Evolutionary conservation across 2,797 vertebrate genomes (phyloP), one percentile per base, ranked within the genome.

Genomic region (Sphenopsis melanotis): DNA sequence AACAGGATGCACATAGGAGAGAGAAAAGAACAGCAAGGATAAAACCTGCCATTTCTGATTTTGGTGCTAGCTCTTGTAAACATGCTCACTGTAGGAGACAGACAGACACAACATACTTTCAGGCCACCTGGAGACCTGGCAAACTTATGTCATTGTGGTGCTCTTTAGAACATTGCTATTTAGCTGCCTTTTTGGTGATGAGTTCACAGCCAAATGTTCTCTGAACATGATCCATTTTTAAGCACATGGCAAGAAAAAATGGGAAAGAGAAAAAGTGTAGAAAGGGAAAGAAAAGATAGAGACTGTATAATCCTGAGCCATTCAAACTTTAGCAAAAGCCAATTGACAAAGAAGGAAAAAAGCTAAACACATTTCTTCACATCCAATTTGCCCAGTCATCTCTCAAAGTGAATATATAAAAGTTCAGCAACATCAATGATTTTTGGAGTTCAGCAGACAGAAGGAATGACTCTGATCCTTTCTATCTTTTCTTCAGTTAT

Each of bases 71-170:
- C 87, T 95, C 91, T 87, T 80, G 77, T 86, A 95, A 93, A 95
- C 75, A 95, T 49, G 53, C 41, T 93, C n/a, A 52, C 65, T 90
- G 63, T 92, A 89, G 37, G 83, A 96, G 90, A 95, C 82, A 96
- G 92, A 71, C 79, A 96, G 96, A 95, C 95, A 92, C 86, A 96
- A 95, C 96, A 96, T 90, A 95, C 86, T 93, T 91, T 60, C 77
- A 82, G 78, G 92, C 94, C 96, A 96, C 90, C 95, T 96, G 95
- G 93, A 95, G 92, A 96, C 83, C 93, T 90, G 86, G 83, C 92
- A 95, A 93, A 77, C 83, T 94, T 93, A 79, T 55, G 74, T 76
- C 86, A 93, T 59, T 84, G 68, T 95, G 69, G 83, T 72, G 59
- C 59, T 88, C 72, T 90, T 83, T 59, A 93, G 55, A 93, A 85